phyloP scores from a whole-genome alignment of 1,140 invertebrate species.

The Chelonus insularis region DNA sequence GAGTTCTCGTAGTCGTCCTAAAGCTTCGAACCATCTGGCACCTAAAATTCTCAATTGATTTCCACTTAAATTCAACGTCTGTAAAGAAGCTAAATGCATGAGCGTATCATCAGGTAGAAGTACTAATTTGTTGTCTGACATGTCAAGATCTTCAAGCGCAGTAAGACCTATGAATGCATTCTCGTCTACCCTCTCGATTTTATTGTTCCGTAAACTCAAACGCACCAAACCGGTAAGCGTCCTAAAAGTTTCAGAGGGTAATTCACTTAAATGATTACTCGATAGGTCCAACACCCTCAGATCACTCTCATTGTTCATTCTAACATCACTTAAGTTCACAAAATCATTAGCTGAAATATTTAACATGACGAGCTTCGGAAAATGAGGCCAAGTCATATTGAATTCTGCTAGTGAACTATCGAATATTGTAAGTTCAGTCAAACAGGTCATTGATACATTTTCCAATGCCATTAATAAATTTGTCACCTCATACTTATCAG shows the following conservation, averaged over 20 bases:
- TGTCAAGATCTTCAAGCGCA: constrained; percentile 61
- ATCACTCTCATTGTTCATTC: constrained; percentile 12
- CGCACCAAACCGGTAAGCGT: constrained; percentile 52
- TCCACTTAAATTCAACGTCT: constrained; percentile 71
- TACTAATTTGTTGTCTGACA: constrained; percentile 68
- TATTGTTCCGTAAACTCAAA: constrained; percentile 63
- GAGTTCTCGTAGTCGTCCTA: constrained; percentile 72
- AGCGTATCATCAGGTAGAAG: constrained; percentile 64
- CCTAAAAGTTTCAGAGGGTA: constrained; percentile 16
- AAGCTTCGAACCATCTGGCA: constrained; percentile 65
- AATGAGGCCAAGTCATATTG: constrained; percentile 54
- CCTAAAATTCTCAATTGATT: constrained; percentile 68
- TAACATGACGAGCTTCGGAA: constrained; percentile 52
- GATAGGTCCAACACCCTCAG: constrained; percentile 27
- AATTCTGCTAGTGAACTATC: constrained; percentile 45
- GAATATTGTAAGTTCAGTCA: constrained; percentile 41
- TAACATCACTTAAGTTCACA: constrained; percentile 43
- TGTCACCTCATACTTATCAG: constrained; percentile 37
- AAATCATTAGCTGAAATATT: constrained; percentile 62
- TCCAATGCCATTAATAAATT: constrained; percentile 39
- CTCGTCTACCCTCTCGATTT: constrained; percentile 60
- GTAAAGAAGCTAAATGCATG: constrained; percentile 64
- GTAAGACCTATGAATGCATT: constrained; percentile 57
- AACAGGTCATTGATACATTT: constrained; percentile 28
- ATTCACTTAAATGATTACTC: constrained; percentile 26